Evolutionary conservation across 2,113 vertebrate genomes (phyloP), one percentile per base, ranked within the genome.

Genomic region (Pimephales promelas): DNA sequence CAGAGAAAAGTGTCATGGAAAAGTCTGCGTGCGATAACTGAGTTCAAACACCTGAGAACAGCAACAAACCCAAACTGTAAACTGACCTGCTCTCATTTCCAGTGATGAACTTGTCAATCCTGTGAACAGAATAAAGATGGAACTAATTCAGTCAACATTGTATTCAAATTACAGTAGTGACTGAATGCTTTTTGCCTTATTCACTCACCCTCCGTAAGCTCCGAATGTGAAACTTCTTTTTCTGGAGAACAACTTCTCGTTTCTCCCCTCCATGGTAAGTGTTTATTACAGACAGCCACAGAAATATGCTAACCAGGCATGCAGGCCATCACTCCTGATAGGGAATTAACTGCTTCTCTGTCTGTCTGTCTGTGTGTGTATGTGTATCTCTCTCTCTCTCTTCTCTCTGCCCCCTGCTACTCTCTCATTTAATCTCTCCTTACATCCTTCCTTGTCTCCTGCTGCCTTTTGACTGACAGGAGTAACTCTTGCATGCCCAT

Each of bases 141-240:
- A 57, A 85, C 54, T 34, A 49, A 43, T 36, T 43, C 31, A 78
- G 14, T 54, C 54, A 16, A 22, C 22, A 73, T 11, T 43, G 3
- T 13, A 3, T 43, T 70, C 0, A 61, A 20, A 62, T 18, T 28
- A 52, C 18, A 52, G 49, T n/a, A 52, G 66, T 1, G 18, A n/a
- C 56, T 57, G 2, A 24, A 31, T 31, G 64, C 34, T 40, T 10
- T 28, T 22, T 62, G 6, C 54, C 26, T 56, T 40, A 16, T 36
- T 8, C 43, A 94, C 96, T 84, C 91, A 97, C 96, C 95, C 90
- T 90, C 93, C 92, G 85, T 95, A 93, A 40, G 93, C 92, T 34
- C 92, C 95, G 20, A 94, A 95, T 59, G 93, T 94, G 86, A 92
- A 95, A 91, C 94, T 94, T 88, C 85, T 93, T 91, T 95, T 94